Base-by-base conservation (phyloP, 2,797 vertebrate species). In the Malacoraja senta region DNA sequence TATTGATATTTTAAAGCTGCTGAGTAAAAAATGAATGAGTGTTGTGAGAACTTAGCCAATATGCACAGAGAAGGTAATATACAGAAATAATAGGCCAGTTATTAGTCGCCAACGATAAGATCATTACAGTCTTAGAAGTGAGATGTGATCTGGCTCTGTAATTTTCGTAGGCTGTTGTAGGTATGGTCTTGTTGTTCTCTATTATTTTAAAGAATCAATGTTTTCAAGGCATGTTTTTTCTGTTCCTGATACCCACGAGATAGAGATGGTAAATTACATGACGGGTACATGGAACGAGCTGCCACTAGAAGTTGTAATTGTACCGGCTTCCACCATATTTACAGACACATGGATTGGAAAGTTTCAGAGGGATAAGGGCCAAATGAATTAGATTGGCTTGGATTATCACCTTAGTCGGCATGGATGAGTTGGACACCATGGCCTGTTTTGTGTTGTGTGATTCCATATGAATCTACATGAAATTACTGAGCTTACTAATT, bases 111-210 rank as follows among this genome's bases (percentile, higher is more conserved):
- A 68, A 88, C 15, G 8, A 68, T 88, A 32, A 63, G 63, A 88
- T 88, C 84, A 88, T 88, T 68, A 68, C 7, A 68, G 63, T 35
- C n/a, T 88, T 21, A 35, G 29, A 61, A 61, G 6, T 29, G 26
- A 86, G 84, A 88, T 88, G n/a, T 88, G 63, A 32, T 88, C 61
- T 10, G 63, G n/a, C 84, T 32, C 63, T 68, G 61, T 88, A 68
- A 88, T 68, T 88, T 88, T 35, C 61, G 7, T 32, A 35, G n/a
- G 8, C n/a, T 88, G 84, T 1, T 88, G 61, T 63, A 88, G 84
- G 63, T 88, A 63, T 68, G 84, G n/a, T 68, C 63, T 35, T 88
- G 17, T 68, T 68, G 84, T 32, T 68, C n/a, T 15, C 29, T 8
- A 10, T 83, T 21, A n/a, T 53, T 88, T 68, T 35, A 68, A 8